Evolutionary conservation across 1,140 invertebrate species (phyloP).

Genomic region (Cepaea nemoralis): DNA sequence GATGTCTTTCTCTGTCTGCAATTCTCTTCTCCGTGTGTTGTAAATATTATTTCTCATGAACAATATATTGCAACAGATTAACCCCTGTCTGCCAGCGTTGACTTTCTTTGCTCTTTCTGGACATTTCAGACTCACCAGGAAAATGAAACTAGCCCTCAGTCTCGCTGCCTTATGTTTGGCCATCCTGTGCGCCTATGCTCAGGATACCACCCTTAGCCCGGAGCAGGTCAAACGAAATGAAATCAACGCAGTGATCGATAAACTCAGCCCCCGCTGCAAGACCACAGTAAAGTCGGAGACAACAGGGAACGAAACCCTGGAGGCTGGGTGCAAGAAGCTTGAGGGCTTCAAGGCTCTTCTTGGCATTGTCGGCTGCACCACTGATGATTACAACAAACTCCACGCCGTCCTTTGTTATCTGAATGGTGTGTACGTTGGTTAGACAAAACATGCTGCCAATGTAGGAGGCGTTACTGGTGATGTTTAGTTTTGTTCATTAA

Average conservation of each 20-base stretch:
- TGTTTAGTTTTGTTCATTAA: no score
- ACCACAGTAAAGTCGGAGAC: not conserved
- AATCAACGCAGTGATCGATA: not conserved
- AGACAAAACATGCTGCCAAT: not conserved
- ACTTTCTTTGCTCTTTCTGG: no score
- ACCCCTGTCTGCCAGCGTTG: no score
- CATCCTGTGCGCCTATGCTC: no score
- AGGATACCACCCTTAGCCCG: constrained; percentile 56
- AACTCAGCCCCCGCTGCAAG: not conserved
- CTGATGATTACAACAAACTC: not conserved
- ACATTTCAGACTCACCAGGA: no score
- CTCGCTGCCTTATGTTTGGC: no score
- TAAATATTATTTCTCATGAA: no score
- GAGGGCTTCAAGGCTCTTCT: not conserved
- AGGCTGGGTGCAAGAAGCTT: not conserved
- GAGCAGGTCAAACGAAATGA: not conserved
- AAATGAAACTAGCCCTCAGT: no score
- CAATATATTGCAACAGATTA: no score
- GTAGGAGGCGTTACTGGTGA: no score
- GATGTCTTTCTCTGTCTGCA: no score
- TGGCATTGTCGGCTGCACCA: not conserved
- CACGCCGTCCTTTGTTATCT: not conserved
- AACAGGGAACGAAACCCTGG: not conserved
- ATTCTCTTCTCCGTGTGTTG: no score
- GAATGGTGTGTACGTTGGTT: not conserved